Evolutionary conservation across 2,888 invertebrate genomes (phyloP), one percentile per base, ranked within the genome.

Genomic region (Volucella zonaria): DNA sequence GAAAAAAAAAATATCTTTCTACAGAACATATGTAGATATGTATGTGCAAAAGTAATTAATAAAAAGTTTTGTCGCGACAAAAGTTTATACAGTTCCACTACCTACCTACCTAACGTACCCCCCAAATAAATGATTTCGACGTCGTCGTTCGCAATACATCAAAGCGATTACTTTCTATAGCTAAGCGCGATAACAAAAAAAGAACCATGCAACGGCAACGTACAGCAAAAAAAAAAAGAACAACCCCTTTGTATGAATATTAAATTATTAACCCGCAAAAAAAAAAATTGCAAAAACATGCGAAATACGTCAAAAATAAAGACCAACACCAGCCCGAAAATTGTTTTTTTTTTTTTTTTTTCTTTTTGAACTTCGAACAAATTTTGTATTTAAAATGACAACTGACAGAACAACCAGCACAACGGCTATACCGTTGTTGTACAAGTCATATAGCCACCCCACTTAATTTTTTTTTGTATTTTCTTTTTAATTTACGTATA

Each of bases 171-270:
- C 75, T 80, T 31, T 70, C 51, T 71, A 80, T 51, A 56, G 80
- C 42, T 70, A 70, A 83, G 61, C 62, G 67, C 62, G 67, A 76
- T 62, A 62, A 43, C 45, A 47, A 4, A 31, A 31, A 31, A 1
- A 31, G 6, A 31, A 31, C 23, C 23, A 23, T 3, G 2, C 23
- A 23, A 23, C 23, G 23, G 1, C 1, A 2, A 23, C 2, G 3
- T 40, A 51, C n/a, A 4, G 23, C 31, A 62, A 56, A 54, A 45
- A 80, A 64, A 64, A 42, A 61, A 76, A 70, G 61, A 71, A 12
- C 81, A 71, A 85, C 85, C 85, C 85, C 81, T 85, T 81, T 71
- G 70, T 71, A 51, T 81, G 81, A 81, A 81, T 81, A 81, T 85
- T 73, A 77, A 85, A 81, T 81, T 81, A 85, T 81, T 81, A 81